Base-by-base conservation (phyloP, 2,888 invertebrate genomes). In the Falcaria lacertinaria region DNA sequence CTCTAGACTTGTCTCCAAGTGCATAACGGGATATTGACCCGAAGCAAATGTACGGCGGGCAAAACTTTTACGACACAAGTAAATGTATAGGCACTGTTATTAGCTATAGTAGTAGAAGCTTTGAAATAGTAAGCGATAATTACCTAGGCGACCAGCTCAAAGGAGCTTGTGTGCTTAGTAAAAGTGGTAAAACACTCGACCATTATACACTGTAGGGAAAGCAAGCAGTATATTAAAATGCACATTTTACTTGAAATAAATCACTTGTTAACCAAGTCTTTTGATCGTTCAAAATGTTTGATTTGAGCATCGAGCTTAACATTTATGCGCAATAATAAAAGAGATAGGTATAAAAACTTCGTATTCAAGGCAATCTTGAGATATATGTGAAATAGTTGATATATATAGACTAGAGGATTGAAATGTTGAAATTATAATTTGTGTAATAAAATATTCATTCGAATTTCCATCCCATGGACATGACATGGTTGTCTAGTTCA, bases 261-360 rank as follows among this genome's bases (percentile, higher is more conserved):
- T 19, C 19, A 19, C 6, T 19, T 19, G 6, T 3, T 19, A 19
- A 4, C 6, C 40, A 43, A 52, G 45, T 47, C 47, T 47, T 39
- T 39, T n/a, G n/a, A n/a, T n/a, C n/a, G n/a, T n/a, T 46, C 19
- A 6, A 48, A 41, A 15, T 16, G 41, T 54, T 55, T 58, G 55
- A 63, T 61, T 57, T 43, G 28, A 60, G 39, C 47, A n/a, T n/a
- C n/a, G 60, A 65, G 52, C 48, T 51, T 46, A 47, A 45, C 55
- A 54, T 57, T 54, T 62, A 68, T 61, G 58, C 45, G 45, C 49
- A 41, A 50, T 45, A 55, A 51, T 59, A 65, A 60, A 60, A 57
- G 17, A 28, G 28, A 28, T 28, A 33, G 41, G 46, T 54, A 40
- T 60, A 63, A 61, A 61, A 60, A 50, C 52, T 60, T 55, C 41